Evolutionary conservation across 35 echinoderm and acorn worm species (phyloP), one percentile per base, ranked within the genome.

Genomic region (Patiria miniata): DNA sequence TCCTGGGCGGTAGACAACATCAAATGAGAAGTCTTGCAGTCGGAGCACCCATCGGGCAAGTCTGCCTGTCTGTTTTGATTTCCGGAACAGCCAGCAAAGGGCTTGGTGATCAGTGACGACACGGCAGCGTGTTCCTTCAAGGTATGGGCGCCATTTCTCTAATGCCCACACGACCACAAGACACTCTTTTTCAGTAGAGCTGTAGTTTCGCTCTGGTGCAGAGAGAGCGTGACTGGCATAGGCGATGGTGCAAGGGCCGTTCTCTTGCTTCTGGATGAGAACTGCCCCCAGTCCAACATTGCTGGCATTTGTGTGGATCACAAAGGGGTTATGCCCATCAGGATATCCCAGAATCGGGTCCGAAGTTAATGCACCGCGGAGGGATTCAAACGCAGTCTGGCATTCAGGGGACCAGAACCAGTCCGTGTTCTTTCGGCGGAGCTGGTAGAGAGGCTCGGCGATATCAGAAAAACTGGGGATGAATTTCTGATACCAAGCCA

Each of bases 31-130:
- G 34, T 59, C 53, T 26, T 90, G 88, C 32, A 90, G 51, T 23
- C 80, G 7, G 38, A 90, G 61, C 1, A 83, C 60, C 88, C 88
- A 90, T 9, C 88, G 56, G 30, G 78, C 78, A 73, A 90, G 61
- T 76, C 80, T 42, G 60, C 68, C 61, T 26, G 39, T 65, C 14
- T 8, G 23, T 33, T 76, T 26, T 21, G 39, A 36, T 39, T 83
- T 84, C 7, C 40, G 8, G 38, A 84, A 68, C 39, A 84, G 32
- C 88, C 88, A 90, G 15, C 38, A 42, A 0, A 90, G 81, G 12
- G 88, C 88, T 21, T 78, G 79, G 39, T 90, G 79, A 42, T 90
- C 81, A 15, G 88, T 90, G 30, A 84, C 65, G 1, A 90, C 54
- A 8, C 0, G 0, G 42, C 39, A 86, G n/a, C 61, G 65, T 16